Conservation (phyloP, 1,140 invertebrate genomes). For the Proctacanthus coquilletti region DNA sequence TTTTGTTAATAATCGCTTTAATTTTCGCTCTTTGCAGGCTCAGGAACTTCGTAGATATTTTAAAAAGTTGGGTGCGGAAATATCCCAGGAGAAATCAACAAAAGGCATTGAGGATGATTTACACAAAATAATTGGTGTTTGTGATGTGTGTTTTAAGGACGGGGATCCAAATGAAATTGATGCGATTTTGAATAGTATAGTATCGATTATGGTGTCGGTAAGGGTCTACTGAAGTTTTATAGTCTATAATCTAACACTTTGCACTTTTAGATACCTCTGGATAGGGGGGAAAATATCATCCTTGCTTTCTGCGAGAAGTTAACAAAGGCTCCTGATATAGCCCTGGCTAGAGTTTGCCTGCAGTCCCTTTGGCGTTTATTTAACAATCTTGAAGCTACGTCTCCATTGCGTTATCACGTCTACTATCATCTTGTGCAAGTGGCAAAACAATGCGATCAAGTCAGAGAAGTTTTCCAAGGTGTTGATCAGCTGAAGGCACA, state of each 20-base stretch:
- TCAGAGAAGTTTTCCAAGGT: constrained; percentile 63
- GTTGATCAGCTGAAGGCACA: constrained; percentile 71
- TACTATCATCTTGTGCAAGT: constrained; percentile 83
- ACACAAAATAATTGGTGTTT: constrained; percentile 87
- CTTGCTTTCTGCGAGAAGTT: constrained; percentile 86
- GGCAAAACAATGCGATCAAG: constrained; percentile 70
- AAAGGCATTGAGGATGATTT: constrained; percentile 88
- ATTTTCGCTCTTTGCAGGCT: constrained; percentile 41
- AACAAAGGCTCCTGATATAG: constrained; percentile 73
- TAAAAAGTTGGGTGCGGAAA: constrained; percentile 79
- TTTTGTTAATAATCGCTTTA: constrained; percentile 12
- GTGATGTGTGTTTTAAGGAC: constrained; percentile 81
- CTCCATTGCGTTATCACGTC: constrained; percentile 76
- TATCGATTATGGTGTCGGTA: constrained; percentile 81
- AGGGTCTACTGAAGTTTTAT: constrained; percentile 21
- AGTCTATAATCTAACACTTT: constrained; percentile 1
- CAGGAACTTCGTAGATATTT: constrained; percentile 78
- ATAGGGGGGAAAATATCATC: constrained; percentile 80
- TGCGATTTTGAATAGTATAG: constrained; percentile 75
- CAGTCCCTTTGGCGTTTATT: constrained; percentile 82
- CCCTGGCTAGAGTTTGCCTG: constrained; percentile 63
- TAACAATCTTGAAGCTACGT: constrained; percentile 73
- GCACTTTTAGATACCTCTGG: constrained; percentile 53
- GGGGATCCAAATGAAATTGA: constrained; percentile 65
- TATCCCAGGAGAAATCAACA: constrained; percentile 74